Base-by-base conservation (phyloP, 2,797 vertebrate species). In the Presbytis comata region DNA sequence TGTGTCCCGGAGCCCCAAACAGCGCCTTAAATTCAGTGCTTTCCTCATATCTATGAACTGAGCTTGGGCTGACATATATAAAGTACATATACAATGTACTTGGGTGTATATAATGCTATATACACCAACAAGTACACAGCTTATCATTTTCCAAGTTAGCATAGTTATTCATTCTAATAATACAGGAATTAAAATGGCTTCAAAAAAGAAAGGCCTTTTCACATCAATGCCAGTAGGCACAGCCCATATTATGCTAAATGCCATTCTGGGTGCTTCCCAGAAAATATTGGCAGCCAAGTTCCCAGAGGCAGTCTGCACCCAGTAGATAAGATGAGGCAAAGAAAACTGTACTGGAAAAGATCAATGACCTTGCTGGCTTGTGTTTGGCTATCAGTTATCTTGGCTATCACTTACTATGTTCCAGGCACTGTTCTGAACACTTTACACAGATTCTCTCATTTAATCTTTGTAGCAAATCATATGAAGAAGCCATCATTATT, bases 191-290 rank as follows among this genome's bases (percentile, higher is more conserved):
- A 36, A 93, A 96, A 94, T 30, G 78, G 55, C 59, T 87, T 89
- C 53, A 59, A 74, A 93, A 70, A 91, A 91, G 26, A 75, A 79
- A 61, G 28, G 50, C 13, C 55, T 89, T 87, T 44, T 57, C 85
- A 85, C 59, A 59, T 93, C 93, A 97, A 46, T 88, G 67, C 84
- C 89, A 95, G 82, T 55, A 97, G 95, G 87, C 76, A 79, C 74
- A 79, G 87, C 36, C 93, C 64, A 67, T 79, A 88, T 97, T 95
- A 97, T 84, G 94, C 92, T 95, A 97, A 97, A 92, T 96, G 85
- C 67, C 55, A 90, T 76, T 89, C 89, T 41, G 36, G 74, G 91
- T 90, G 67, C 57, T 97, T 96, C 95, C 93, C 95, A 96, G 97
- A 97, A 97, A 96, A 92, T 61, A 82, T 5, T 17, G 76, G 88